phyloP scores from a whole-genome alignment of 2,797 vertebrate species.

The Enteromius anoplus region DNA sequence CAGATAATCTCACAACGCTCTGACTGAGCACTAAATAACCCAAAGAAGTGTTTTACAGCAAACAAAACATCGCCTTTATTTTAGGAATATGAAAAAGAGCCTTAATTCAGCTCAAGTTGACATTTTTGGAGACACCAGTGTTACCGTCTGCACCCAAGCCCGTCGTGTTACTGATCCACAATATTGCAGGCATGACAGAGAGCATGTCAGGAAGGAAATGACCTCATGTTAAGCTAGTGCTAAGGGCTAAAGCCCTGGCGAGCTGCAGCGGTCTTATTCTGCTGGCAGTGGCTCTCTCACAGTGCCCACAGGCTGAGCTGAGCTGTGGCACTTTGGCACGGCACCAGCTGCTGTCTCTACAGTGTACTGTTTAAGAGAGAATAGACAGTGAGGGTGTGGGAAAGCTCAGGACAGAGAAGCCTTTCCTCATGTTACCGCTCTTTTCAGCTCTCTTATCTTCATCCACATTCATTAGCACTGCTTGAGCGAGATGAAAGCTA shows the following conservation, averaged over 20 bases:
- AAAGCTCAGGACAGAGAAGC: slow-evolving; percentile 40
- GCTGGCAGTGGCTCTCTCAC: slow-evolving; percentile 18
- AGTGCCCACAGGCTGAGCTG: slow-evolving; percentile 38
- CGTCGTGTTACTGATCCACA: slow-evolving; percentile 11
- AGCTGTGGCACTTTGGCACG: slow-evolving; percentile 44
- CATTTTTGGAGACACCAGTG: neutral
- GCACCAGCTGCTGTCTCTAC: slow-evolving; percentile 43
- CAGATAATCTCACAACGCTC: slow-evolving; percentile 14
- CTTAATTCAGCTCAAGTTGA: neutral
- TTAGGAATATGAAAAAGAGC: neutral
- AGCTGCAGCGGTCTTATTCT: slow-evolving; percentile 30
- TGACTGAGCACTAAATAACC: slow-evolving; percentile 14
- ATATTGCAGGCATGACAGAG: slow-evolving; percentile 17
- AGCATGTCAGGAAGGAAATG: slow-evolving; percentile 39
- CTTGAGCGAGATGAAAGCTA: slow-evolving; percentile 35
- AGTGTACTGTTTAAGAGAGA: slow-evolving; percentile 41
- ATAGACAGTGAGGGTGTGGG: slow-evolving; percentile 39
- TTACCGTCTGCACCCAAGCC: neutral
- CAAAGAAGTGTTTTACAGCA: neutral
- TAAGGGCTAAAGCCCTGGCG: slow-evolving; percentile 30
- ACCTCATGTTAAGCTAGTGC: slow-evolving; percentile 14
- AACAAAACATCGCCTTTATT: neutral
- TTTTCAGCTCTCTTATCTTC: slow-evolving; percentile 36
- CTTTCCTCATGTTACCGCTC: slow-evolving; percentile 41
- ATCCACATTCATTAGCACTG: slow-evolving; percentile 22